Evolutionary conservation across 1,140 invertebrate genomes (phyloP).

Genomic region (Ladona fulva): DNA sequence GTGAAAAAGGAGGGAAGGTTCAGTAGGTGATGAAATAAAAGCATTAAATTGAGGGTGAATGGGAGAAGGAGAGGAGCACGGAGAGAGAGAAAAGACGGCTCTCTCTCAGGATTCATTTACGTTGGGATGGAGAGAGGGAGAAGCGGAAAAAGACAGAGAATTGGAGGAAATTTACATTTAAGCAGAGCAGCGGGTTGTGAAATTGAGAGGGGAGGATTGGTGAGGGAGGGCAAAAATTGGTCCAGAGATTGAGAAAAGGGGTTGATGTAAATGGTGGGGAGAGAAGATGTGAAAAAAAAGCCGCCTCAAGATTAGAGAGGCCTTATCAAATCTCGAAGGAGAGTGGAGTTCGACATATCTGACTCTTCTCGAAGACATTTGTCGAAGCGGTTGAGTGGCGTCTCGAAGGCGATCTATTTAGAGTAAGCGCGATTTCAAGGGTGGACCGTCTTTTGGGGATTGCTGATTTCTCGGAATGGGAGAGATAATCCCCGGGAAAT

Average conservation of each 20-base stretch:
- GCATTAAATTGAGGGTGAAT: slow-evolving; percentile 9
- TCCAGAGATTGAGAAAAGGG: not conserved
- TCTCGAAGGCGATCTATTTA: too few species aligned
- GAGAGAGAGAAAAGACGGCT: too few species aligned
- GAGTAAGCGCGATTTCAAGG: too few species aligned
- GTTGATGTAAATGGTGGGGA: not conserved
- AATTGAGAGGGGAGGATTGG: not conserved
- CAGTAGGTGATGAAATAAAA: slow-evolving; percentile 4
- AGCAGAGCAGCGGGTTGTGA: slow-evolving; percentile 6
- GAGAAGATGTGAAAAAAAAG: not conserved
- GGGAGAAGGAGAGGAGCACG: not conserved
- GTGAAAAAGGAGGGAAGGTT: not conserved
- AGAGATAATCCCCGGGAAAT: too few species aligned
- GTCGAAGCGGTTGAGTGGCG: too few species aligned
- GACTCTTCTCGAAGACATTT: too few species aligned
- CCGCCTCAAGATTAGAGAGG: too few species aligned
- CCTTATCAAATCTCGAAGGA: too few species aligned
- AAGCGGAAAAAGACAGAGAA: not conserved
- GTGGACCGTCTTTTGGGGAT: too few species aligned
- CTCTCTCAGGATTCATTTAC: too few species aligned
- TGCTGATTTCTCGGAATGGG: too few species aligned
- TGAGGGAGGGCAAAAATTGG: not conserved
- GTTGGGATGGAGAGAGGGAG: not conserved
- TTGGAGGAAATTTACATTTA: slow-evolving; percentile 6
- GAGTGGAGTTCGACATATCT: too few species aligned